Conservation (phyloP, 2,113 vertebrate species). For the Cyanistes caeruleus region DNA sequence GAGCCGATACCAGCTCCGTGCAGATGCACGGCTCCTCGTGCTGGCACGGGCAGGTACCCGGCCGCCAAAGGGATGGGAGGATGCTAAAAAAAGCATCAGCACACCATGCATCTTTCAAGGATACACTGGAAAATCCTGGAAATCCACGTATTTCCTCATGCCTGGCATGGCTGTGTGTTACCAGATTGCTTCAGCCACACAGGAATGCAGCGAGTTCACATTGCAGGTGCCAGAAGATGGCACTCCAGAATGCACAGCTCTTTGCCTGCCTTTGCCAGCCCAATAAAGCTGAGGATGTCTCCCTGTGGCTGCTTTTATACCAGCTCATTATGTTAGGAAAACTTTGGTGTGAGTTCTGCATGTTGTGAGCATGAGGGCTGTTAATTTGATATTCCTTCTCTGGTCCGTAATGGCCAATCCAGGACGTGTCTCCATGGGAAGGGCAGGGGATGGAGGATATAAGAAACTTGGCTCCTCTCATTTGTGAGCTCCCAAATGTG, state of each 20-base stretch:
- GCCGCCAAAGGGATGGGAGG: neutral
- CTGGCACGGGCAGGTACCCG: neutral
- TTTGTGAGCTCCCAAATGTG: neutral
- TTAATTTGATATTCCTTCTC: neutral
- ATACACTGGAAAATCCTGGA: neutral
- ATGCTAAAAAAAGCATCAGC: neutral
- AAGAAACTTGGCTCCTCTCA: accelerated
- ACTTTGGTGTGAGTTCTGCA: neutral
- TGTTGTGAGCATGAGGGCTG: neutral
- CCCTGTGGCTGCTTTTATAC: conserved; percentile 64
- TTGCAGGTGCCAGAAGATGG: conserved; percentile 56
- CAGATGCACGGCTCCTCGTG: neutral
- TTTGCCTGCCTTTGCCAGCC: conserved; percentile 12
- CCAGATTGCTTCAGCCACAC: neutral
- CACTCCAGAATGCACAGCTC: conserved; percentile 57
- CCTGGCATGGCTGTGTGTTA: neutral
- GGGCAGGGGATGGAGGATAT: accelerated
- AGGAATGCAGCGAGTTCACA: neutral
- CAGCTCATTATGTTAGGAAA: conserved; percentile 41
- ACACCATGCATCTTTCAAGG: neutral
- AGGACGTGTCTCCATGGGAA: accelerated
- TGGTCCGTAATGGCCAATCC: neutral
- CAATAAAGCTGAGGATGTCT: conserved; percentile 9
- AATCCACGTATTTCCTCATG: accelerated
- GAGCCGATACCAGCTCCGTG: neutral